These are phyloP conservation scores for Percopsis omiscomaycus DNA, from an alignment of 2,797 vertebrate species.

Conservation along the genomic window DNA sequence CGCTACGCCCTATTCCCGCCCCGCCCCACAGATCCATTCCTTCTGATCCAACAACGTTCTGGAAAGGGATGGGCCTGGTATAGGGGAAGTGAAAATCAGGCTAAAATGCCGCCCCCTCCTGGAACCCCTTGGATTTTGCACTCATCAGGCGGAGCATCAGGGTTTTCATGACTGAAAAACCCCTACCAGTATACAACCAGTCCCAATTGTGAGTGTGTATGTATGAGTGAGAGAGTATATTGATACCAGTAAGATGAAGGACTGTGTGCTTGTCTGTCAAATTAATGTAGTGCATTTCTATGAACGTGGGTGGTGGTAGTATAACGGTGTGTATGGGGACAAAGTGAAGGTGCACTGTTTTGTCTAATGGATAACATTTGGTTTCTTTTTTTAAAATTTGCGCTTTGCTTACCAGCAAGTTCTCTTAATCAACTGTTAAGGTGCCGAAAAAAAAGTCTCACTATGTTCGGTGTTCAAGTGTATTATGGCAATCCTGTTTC, in stretches of 20 bases:
- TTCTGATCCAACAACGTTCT: conserved; percentile 31
- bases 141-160: conserved; percentile 63
- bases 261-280: background rate
- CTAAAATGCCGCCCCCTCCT: conserved; percentile 32
- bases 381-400: conserved; percentile 4
- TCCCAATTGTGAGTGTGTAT: conserved; percentile 21
- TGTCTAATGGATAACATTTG: conserved; percentile 30
- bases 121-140: conserved; percentile 58
- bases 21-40: conserved; percentile 25
- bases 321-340: conserved; percentile 16
- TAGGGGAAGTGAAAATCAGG: conserved; percentile 28
- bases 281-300: conserved; percentile 9
- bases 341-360: conserved; percentile 44
- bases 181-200: conserved; percentile 42
- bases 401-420: conserved; percentile 32
- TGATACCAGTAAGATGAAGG: conserved; percentile 22
- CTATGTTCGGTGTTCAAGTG: conserved; percentile 25
- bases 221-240: conserved; percentile 12
- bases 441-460: conserved; percentile 28
- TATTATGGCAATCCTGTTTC: conserved; percentile 21
- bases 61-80: conserved; percentile 22
- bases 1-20: conserved; percentile 32
- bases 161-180: conserved; percentile 51
- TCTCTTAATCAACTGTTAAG: conserved; percentile 23
- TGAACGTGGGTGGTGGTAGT: conserved; percentile 4